Evolutionary conservation across 2,888 invertebrate genomes (phyloP).

Genomic region (Halictus quadricinctus): DNA sequence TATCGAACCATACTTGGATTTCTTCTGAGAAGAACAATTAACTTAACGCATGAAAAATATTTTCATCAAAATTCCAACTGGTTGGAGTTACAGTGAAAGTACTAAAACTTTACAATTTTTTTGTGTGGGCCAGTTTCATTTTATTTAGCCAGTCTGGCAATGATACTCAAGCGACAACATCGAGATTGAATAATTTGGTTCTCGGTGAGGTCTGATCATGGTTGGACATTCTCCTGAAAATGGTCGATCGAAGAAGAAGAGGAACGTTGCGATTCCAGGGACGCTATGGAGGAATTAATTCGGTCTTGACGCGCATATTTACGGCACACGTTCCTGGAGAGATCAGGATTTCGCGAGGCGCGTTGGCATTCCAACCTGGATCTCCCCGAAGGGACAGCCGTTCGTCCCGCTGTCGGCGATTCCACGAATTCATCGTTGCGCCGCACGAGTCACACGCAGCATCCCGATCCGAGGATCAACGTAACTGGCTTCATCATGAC

Average conservation of each 20-base stretch:
- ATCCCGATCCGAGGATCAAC: slow-evolving; percentile 45
- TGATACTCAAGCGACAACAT: background rate
- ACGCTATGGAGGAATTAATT: slow-evolving; percentile 14
- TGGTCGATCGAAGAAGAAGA: background rate
- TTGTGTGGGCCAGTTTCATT: no score
- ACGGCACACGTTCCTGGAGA: slow-evolving; percentile 54
- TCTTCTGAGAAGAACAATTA: no score
- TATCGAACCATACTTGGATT: no score
- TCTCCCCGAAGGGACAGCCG: slow-evolving; percentile 67
- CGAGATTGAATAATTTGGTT: background rate
- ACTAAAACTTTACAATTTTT: no score
- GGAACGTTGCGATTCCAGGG: background rate
- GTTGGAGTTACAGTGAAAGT: no score
- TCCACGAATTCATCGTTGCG: slow-evolving; percentile 63
- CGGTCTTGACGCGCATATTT: slow-evolving; percentile 28
- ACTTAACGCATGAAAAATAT: no score
- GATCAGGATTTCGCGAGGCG: slow-evolving; percentile 49
- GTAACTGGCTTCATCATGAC: slow-evolving; percentile 28
- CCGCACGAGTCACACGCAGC: slow-evolving; percentile 58
- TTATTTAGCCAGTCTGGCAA: no score
- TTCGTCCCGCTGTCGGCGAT: slow-evolving; percentile 62
- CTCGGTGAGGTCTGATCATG: background rate
- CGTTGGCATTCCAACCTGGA: slow-evolving; percentile 56
- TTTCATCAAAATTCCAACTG: no score
- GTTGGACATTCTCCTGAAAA: background rate